phyloP scores from a whole-genome alignment of 2,888 invertebrate genomes.

The Drosophila villosipedis region DNA sequence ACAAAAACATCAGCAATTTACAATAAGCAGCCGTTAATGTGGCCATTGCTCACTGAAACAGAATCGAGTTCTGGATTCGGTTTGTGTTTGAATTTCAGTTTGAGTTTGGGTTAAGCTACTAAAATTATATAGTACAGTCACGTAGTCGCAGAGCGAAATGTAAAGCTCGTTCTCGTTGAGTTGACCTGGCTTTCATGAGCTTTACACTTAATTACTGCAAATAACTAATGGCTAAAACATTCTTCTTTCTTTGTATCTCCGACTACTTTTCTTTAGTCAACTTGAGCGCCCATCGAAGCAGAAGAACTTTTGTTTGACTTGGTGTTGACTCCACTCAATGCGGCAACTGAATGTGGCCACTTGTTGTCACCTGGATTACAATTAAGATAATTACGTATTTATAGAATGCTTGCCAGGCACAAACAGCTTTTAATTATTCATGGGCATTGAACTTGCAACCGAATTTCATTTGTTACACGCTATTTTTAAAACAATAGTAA shows the following conservation, averaged over 20 bases:
- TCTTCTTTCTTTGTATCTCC: neutral
- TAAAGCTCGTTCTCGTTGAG: slow-evolving; percentile 26
- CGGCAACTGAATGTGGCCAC: slow-evolving; percentile 21
- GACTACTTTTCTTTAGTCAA: slow-evolving; percentile 4
- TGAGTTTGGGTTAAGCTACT: slow-evolving; percentile 2
- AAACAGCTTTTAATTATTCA: slow-evolving; percentile 16
- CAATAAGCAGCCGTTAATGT: slow-evolving; percentile 32
- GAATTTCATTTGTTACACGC: neutral
- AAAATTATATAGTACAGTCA: slow-evolving; percentile 58
- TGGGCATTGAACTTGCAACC: neutral
- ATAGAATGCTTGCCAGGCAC: neutral
- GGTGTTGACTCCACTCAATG: slow-evolving; percentile 6
- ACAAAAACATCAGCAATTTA: slow-evolving; percentile 3
- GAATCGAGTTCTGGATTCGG: slow-evolving; percentile 13
- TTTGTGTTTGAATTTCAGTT: neutral
- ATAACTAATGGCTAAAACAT: slow-evolving; percentile 72
- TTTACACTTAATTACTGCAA: slow-evolving; percentile 74
- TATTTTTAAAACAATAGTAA: neutral
- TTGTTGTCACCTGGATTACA: slow-evolving; percentile 32
- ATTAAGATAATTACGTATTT: slow-evolving; percentile 37
- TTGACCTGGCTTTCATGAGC: slow-evolving; percentile 51
- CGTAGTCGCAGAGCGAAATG: slow-evolving; percentile 47
- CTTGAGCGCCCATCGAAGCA: slow-evolving; percentile 43
- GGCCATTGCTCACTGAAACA: slow-evolving; percentile 46
- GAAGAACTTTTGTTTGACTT: slow-evolving; percentile 34